Evolutionary conservation across 2,113 vertebrate species (phyloP), one percentile per base, ranked within the genome.

Genomic region (Crotalus tigris): DNA sequence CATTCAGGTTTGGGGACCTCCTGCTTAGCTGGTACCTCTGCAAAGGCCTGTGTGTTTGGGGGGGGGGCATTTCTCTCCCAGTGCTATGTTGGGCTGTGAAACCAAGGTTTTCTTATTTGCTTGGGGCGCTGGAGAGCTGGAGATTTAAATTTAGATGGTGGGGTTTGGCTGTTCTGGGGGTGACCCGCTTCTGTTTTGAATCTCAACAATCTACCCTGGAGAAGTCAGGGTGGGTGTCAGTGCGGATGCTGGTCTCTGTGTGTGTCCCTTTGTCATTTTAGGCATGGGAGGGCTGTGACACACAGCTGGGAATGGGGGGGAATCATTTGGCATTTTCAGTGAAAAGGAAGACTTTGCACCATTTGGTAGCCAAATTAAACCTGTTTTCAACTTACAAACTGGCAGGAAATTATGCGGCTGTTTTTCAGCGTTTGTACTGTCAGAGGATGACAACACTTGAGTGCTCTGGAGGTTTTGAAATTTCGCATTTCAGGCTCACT

Each of bases 11-110:
- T 11, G 39, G n/a, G 86, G 90, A 29, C 87, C 24, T 88, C n/a
- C 55, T 55, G 69, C n/a, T 54, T 39, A 81, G 17, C 53, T 29
- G 26, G 59, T 33, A 26, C 33, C 55, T 58, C 44, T 61, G 89
- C 54, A 95, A 95, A 96, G 93, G 90, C 51, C 46, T 90, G 44
- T 51, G 90, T 89, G 86, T 53, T 29, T 90, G 75, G 95, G 29
- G 59, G 59, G 85, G 51, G 89, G 53, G 75, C 57, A 90, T 85
- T 44, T 92, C 54, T 88, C 91, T 51, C 59, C 93, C 89, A 88
- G 39, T 95, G 91, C 91, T 75, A 94, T 96, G 96, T 92, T 55
- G 93, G 94, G 57, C 89, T 94, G 3, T 0, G 0, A 88, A 91
- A 87, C n/a, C 92, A 44, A 46, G 88, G 49, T n/a, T 17, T 33